Evolutionary conservation across 2,888 invertebrate species (phyloP), one percentile per base, ranked within the genome.

Genomic region (Andricus quercusramuli): DNA sequence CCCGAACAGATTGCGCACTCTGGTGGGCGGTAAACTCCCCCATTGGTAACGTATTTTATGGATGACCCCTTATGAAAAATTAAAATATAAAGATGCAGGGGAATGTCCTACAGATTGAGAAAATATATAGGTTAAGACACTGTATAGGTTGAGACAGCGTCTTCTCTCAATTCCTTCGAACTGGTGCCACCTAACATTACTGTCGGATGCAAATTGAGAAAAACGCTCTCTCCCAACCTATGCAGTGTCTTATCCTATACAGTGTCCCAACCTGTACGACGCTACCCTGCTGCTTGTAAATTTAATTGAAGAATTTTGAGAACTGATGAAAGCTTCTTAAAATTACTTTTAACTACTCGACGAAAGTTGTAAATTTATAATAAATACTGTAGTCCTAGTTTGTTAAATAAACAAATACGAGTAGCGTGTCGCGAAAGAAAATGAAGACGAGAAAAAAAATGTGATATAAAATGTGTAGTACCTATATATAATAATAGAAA

Each of bases 351-450:
- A 47, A 70, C n/a, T 51, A 29, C 29, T 51, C 51, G 70, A 70
- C 44, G 70, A 70, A 70, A 32, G 51, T 70, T 70, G 70, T 70
- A 70, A n/a, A 70, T 70, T 70, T 51, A 51, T 29, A 70, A 29
- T 70, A 51, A 47, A 32, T 70, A 70, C 15, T 9, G 51, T 70
- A 70, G 70, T 70, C 70, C 20, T 70, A 67, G 29, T 70, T 47
- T 51, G 29, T 70, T 70, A 20, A 51, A 70, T 25, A 70, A 47
- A 51, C 29, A 51, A 47, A 44, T 51, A 51, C 47, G 51, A 70
- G 51, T 51, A 9, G 29, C n/a, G 29, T 70, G 20, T 70, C 44
- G 44, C 51, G 25, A 70, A 51, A 68, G 20, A 68, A 47, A 68
- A 25, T 5, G 25, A 25, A 4, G 70, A 70, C 32, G 20, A 29